phyloP scores from a whole-genome alignment of 1,140 invertebrate genomes.

The Drosophila ironensis region DNA sequence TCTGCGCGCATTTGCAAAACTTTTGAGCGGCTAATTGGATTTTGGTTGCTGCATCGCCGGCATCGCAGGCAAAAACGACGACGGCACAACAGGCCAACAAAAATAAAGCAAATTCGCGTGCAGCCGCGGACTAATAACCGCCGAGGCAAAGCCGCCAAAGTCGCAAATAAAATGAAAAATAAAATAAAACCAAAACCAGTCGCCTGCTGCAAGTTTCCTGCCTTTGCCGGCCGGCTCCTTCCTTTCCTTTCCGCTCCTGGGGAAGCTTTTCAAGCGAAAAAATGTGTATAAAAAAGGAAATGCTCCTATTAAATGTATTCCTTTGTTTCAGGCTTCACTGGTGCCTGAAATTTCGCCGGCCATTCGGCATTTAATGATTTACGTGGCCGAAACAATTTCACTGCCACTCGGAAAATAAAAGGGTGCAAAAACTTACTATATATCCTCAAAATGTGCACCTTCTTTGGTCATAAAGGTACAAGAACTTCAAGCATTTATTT shows the following conservation, averaged over 20 bases:
- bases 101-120: conserved; percentile 71
- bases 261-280: conserved; percentile 63
- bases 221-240: conserved; percentile 14
- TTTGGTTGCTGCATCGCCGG: conserved; percentile 54
- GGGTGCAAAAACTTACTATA: not conserved
- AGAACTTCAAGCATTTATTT: too few species aligned
- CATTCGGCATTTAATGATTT: conserved; percentile 68
- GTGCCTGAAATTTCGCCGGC: conserved; percentile 68
- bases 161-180: conserved; percentile 5
- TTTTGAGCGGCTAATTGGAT: conserved; percentile 79
- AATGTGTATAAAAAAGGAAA: conserved; percentile 56
- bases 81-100: conserved; percentile 3
- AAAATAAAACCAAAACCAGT: conserved; percentile 57
- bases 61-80: conserved; percentile 12
- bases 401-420: not conserved
- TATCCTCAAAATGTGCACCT: not conserved
- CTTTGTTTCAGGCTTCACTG: conserved; percentile 51
- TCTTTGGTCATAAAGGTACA: too few species aligned
- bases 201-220: conserved; percentile 64
- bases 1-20: conserved; percentile 67
- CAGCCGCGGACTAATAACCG: conserved; percentile 71
- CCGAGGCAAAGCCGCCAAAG: conserved; percentile 48
- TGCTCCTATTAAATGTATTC: conserved; percentile 73
- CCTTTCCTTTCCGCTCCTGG: conserved; percentile 22
- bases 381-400: conserved; percentile 41